These are phyloP conservation scores for Cantharis flavilabris DNA, from an alignment of 2,888 invertebrate species.

Conservation along the genomic window DNA sequence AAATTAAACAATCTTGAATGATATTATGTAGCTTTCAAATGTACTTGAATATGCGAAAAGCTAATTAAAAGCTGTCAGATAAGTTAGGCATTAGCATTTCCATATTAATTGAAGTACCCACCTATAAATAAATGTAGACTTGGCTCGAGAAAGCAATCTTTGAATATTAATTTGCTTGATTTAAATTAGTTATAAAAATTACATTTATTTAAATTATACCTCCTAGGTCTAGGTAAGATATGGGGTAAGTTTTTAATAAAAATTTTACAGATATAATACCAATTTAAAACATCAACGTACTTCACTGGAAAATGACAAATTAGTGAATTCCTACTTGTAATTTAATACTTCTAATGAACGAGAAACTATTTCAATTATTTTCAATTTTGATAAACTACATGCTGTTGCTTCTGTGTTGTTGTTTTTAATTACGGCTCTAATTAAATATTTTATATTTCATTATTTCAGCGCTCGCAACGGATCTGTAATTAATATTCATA, in stretches of 20 bases:
- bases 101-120: constrained; percentile 14
- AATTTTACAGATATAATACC: background rate
- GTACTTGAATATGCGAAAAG: constrained; percentile 22
- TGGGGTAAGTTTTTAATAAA: background rate
- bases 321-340: constrained; percentile 40
- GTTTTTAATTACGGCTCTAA: constrained; percentile 42
- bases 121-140: constrained; percentile 8
- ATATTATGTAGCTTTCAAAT: constrained; percentile 6
- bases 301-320: constrained; percentile 42
- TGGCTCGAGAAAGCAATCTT: background rate
- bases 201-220: background rate
- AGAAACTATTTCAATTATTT: constrained; percentile 46
- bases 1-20: background rate
- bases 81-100: constrained; percentile 22
- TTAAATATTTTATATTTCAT: constrained; percentile 40
- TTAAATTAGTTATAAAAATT: background rate
- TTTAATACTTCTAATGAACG: constrained; percentile 44
- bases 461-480: constrained; percentile 14
- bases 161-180: background rate
- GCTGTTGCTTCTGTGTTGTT: constrained; percentile 29
- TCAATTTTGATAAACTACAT: constrained; percentile 43
- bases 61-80: constrained; percentile 29
- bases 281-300: background rate
- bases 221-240: background rate
- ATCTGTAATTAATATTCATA: constrained; percentile 23